Percentiles rank a stretch among this genome's conserved stretches.
These are phyloP conservation scores for Melanotaenia trifasciata DNA, from an alignment of 2,797 vertebrate species.

Conservation along the genomic window DNA sequence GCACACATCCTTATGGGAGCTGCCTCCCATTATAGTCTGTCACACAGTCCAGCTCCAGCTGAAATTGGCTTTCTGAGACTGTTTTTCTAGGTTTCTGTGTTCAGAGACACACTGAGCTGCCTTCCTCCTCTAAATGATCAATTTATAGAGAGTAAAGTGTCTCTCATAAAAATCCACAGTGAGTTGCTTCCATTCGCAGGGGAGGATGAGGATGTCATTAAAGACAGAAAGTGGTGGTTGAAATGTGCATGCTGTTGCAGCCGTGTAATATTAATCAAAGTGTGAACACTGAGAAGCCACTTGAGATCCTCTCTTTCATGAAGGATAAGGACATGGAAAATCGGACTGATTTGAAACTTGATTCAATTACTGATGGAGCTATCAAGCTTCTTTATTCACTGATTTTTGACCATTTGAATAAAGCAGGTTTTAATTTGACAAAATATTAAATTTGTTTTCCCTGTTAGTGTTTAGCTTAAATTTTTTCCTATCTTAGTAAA, in stretches of 20 bases:
- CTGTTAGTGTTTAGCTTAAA: too few species aligned
- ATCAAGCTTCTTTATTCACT: neutral
- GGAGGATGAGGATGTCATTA: slow-evolving; percentile 7
- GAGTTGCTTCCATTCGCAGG: neutral
- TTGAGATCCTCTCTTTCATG: neutral
- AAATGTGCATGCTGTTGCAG: neutral
- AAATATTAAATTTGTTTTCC: too few species aligned
- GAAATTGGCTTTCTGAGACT: slow-evolving; percentile 24
- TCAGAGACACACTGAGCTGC: neutral
- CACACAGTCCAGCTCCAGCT: slow-evolving; percentile 5
- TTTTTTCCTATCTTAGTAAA: neutral
- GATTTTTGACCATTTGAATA: neutral
- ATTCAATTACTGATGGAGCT: neutral
- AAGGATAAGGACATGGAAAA: neutral
- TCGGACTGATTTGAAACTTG: neutral
- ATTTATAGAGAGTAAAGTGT: slow-evolving; percentile 16
- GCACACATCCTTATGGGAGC: slow-evolving; percentile 6
- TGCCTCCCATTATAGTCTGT: slow-evolving; percentile 8
- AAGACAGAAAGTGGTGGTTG: neutral
- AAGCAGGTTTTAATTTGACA: neutral
- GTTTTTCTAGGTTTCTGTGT: slow-evolving; percentile 3
- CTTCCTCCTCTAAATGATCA: slow-evolving; percentile 1
- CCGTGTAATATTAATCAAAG: slow-evolving; percentile 8
- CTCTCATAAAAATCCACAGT: neutral
- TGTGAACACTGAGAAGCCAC: neutral